Base-by-base conservation (phyloP, 2,113 vertebrate genomes). In the Gymnocephalus cernua region DNA sequence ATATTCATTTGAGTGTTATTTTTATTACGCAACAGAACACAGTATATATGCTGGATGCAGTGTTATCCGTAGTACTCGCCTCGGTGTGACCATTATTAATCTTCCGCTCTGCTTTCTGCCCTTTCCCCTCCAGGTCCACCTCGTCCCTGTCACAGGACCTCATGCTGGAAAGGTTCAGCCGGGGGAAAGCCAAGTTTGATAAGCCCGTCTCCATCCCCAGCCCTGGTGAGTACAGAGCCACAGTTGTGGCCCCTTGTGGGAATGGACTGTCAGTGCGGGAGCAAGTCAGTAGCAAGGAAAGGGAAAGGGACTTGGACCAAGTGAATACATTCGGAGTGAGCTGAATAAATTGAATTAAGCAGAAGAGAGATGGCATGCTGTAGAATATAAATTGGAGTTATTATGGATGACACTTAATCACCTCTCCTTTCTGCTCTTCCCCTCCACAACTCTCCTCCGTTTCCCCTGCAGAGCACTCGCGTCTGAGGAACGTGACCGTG, bases 401-500 rank as follows among this genome's bases (percentile, higher is more conserved):
- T 69, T 74, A 58, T 59, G 57, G n/a, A 58, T 74, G 67, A 66
- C 25, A 54, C 65, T 82, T 54, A 71, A 75, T 59, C 54, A n/a
- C 57, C 7, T 27, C 61, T 80, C 8, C 35, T 27, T 35, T 77
- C 58, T 73, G 1, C 66, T 67, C 45, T 32, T 58, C 51, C n/a
- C n/a, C 68, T 32, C 32, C 32, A 32, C 2, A 6, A 4, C 53
- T 29, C 51, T 14, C 64, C 57, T 6, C 47, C 7, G 44, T 21
- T 77, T 32, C 57, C 29, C 58, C 73, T 2, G 54, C 93, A 97
- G 97, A 96, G 3, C 93, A 95, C 56, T 87, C 95, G 23, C 91
- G 88, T 0, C 88, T 96, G 29, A 96, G 95, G 85, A 99, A 99
- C 27, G 93, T 99, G 68, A 98, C 97, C 0, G 96, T 98, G 88